Base-by-base conservation (phyloP, 2,113 vertebrate species). In the Sarotherodon lohbergeri region DNA sequence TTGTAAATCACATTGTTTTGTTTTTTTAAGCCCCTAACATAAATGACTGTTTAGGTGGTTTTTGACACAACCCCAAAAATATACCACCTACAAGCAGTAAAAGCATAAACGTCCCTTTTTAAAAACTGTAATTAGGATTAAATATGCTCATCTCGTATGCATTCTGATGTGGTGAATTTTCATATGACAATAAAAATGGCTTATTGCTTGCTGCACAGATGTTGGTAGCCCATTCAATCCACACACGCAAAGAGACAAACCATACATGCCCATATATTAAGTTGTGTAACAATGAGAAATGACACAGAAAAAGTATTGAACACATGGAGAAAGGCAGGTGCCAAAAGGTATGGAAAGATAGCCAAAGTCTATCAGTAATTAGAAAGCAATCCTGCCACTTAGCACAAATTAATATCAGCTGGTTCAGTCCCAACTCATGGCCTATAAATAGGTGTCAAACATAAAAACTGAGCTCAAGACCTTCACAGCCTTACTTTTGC, bases 81-180 rank as follows among this genome's bases (percentile, higher is more conserved):
- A 66, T 13, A n/a, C 61, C 6, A 0, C 10, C 1, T 39, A 39
- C 61, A 8, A 39, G 61, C 19, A 22, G 61, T 0, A 22, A 39
- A 66, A 66, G 19, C 10, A 22, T 22, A 5, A 66, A 39, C 12
- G 19, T 39, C 34, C 34, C 61, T 0, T 66, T 66, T 66, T 13
- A 12, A 39, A 0, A 66, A 0, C 4, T 66, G 5, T 36, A 39
- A 39, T 66, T n/a, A 0, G 1, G 19, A 66, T 66, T 66, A 13
- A 66, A 66, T 66, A 66, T 63, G 5, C 59, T 63, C 36, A 63
- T 4, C 2, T 66, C 17, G 3, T 16, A 16, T 39, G 61, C 19
- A 66, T 39, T 2, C 34, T 66, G 61, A 66, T 66, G 2, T 66
- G 6, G 32, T 66, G 34, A 13, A 22, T 0, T 22, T 66, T 66